Evolutionary conservation across 2,113 vertebrate genomes (phyloP), one percentile per base, ranked within the genome.

Genomic region (Globicephala melas): DNA sequence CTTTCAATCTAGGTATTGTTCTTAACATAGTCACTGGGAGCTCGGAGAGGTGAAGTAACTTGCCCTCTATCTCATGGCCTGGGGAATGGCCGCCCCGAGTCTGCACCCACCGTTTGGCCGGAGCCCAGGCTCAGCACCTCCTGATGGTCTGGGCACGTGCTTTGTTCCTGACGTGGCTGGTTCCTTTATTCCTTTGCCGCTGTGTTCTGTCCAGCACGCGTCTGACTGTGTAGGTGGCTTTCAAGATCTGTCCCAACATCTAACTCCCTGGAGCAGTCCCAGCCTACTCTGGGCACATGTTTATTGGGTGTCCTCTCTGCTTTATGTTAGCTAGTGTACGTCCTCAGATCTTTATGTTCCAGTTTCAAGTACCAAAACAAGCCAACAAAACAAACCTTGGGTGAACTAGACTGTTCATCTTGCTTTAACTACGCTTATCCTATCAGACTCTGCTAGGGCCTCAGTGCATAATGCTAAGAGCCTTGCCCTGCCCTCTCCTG

Each of bases 21-120:
- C n/a, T n/a, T 20, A 10, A 14, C 2, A 28, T 8, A 2, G 21
- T 73, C 55, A 0, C 13, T 0, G 13, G 60, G 20, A n/a, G 41
- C 62, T 50, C 4, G 33, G 55, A 13, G 5, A 17, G 26, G 50
- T 7, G n/a, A 41, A 18, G 44, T 1, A 36, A 58, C 28, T 4
- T 10, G 25, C 26, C n/a, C 3, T 1, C 8, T 12, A 5, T 15
- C 36, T 70, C 21, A 23, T 12, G 5, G 13, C 95, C 50, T 1
- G 17, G 79, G 0, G 11, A 60, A 11, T 5, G 68, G 38, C 36
- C 12, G 5, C 58, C 9, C 4, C 3, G 23, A 67, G 36, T 74
- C 13, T 26, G 47, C 14, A 28, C 63, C 65, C 3, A 18, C 65
- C 1, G 1, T 58, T 31, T 31, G 67, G 31, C 58, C 9, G 1